Conservation (phyloP, 2,113 vertebrate genomes). For the Sciurus niger region DNA sequence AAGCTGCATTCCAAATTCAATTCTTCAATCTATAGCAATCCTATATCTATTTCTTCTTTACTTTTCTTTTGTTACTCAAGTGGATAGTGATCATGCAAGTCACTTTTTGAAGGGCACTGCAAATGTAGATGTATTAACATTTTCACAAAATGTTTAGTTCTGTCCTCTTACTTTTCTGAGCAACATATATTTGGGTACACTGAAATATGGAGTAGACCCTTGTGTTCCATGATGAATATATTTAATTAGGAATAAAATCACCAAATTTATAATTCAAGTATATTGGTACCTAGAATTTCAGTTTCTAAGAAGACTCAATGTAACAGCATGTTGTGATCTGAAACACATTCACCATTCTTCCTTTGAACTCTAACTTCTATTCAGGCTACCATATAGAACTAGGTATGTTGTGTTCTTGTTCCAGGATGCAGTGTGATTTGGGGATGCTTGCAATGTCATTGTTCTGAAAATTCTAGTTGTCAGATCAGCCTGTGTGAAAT, state of each 20-base stretch:
- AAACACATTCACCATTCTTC: neutral
- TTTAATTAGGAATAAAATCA: neutral
- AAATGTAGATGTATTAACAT: neutral
- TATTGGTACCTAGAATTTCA: neutral
- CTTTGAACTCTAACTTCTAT: neutral
- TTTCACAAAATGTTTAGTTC: neutral
- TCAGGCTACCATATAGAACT: neutral
- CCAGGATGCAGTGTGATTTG: neutral
- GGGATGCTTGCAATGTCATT: neutral
- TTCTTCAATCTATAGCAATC: neutral
- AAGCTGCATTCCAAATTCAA: neutral
- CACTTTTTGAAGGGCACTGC: neutral
- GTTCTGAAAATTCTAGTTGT: neutral
- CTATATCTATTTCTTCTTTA: neutral
- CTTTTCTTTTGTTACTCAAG: neutral
- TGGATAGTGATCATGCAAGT: neutral
- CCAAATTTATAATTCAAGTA: neutral
- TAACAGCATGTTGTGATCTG: neutral
- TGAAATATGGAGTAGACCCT: neutral
- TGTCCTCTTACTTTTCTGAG: neutral
- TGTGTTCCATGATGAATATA: neutral
- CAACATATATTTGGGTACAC: neutral
- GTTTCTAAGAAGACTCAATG: neutral
- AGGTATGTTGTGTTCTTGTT: neutral
- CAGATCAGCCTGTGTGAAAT: neutral